Evolutionary conservation across 2,797 vertebrate species (phyloP).

Genomic region (Tachyglossus aculeatus): DNA sequence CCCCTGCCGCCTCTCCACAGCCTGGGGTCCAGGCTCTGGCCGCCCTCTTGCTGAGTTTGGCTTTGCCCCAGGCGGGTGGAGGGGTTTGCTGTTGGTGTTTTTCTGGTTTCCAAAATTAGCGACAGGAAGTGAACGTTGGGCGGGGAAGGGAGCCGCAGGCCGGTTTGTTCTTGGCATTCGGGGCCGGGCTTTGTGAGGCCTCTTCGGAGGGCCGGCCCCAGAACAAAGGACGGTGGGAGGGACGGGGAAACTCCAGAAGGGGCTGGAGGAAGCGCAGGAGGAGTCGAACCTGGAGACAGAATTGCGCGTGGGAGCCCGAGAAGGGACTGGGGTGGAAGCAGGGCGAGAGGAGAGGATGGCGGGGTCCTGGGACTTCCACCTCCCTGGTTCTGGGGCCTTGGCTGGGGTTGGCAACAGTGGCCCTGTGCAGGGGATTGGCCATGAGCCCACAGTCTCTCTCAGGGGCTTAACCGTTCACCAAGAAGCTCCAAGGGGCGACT

Average conservation of each 20-base stretch:
- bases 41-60: slow-evolving; percentile 14
- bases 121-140: slow-evolving; percentile 32
- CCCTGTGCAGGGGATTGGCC: too few species aligned
- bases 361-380: too few species aligned
- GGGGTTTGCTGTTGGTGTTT: neutral
- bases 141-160: neutral
- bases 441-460: too few species aligned
- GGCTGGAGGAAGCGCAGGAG: too few species aligned
- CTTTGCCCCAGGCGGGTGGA: neutral
- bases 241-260: neutral
- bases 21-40: neutral
- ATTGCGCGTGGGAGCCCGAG: too few species aligned
- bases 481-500: too few species aligned
- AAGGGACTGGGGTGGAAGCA: too few species aligned
- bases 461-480: too few species aligned
- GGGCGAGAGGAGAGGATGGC: too few species aligned
- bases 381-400: too few species aligned
- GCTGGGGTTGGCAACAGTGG: too few species aligned
- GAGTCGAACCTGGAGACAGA: too few species aligned
- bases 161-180: slow-evolving; percentile 21
- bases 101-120: slow-evolving; percentile 22
- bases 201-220: neutral
- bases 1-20: neutral
- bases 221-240: neutral
- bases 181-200: slow-evolving; percentile 18